Conservation (phyloP, 2,797 vertebrate genomes). For the Bradypus variegatus region DNA sequence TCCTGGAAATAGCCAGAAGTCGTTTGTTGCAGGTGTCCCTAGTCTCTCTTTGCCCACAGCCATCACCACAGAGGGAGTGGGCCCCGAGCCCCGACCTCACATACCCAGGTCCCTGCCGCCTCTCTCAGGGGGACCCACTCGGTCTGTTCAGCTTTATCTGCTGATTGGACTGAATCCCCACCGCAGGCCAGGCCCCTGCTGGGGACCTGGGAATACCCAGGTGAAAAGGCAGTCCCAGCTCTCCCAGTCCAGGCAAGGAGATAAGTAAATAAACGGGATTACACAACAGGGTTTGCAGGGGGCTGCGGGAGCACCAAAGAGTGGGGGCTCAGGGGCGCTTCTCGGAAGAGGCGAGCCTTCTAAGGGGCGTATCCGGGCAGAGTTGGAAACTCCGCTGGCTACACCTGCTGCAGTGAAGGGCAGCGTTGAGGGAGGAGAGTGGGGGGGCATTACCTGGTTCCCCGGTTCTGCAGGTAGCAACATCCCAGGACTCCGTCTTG, state of each 20-base stretch:
- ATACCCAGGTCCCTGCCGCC: neutral
- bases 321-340: neutral
- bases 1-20: neutral
- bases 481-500: neutral
- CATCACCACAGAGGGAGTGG: neutral
- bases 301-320: neutral
- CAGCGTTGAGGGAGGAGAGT: accelerated
- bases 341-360: neutral
- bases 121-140: too few relatives aligned
- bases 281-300: neutral
- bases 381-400: neutral
- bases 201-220: neutral
- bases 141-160: neutral
- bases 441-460: neutral
- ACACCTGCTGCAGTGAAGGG: neutral
- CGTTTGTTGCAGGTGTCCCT: too few relatives aligned
- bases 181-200: neutral
- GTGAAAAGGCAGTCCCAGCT: too few relatives aligned
- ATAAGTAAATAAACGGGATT: too few relatives aligned
- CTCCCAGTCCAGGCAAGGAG: neutral
- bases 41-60: neutral
- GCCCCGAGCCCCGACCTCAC: too few relatives aligned
- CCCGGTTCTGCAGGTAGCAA: neutral
- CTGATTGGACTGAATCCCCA: neutral
- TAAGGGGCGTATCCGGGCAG: neutral